Evolutionary conservation across 2,797 vertebrate species (phyloP).

Genomic region (Bothrops alternatus): DNA sequence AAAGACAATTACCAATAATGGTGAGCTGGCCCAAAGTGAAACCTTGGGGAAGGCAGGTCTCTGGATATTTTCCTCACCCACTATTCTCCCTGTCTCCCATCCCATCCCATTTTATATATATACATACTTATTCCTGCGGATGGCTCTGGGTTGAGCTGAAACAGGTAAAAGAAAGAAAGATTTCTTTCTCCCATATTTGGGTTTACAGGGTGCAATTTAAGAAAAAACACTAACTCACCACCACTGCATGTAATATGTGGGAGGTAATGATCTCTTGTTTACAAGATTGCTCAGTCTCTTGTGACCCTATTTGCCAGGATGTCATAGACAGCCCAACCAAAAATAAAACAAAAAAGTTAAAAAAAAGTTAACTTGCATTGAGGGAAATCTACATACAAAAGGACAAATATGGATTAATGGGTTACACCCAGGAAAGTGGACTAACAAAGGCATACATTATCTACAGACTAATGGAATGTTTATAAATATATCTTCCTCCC

Average conservation of each 20-base stretch:
- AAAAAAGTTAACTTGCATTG: not conserved
- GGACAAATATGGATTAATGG: not conserved
- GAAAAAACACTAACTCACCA: too few relatives aligned
- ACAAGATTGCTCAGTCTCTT: conserved; percentile 14
- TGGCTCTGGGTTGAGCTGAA: too few relatives aligned
- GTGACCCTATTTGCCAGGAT: not conserved
- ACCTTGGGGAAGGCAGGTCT: not conserved
- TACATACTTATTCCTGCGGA: too few relatives aligned
- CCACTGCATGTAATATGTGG: fast-evolving
- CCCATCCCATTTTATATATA: not conserved
- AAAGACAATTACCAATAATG: conserved; percentile 3
- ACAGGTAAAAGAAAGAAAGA: too few relatives aligned
- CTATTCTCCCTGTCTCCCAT: not conserved
- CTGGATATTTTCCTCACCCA: not conserved
- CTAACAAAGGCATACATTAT: not conserved
- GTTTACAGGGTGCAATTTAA: too few relatives aligned
- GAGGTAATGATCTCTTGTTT: conserved; percentile 4
- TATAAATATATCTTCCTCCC: not conserved
- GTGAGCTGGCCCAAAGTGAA: not conserved
- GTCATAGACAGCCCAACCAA: not conserved
- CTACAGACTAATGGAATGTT: not conserved
- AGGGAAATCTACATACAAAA: not conserved
- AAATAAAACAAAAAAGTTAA: not conserved
- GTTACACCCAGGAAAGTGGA: not conserved
- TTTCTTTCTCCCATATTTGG: too few relatives aligned